phyloP scores from a whole-genome alignment of 2,113 vertebrate genomes.

The Myodes glareolus region DNA sequence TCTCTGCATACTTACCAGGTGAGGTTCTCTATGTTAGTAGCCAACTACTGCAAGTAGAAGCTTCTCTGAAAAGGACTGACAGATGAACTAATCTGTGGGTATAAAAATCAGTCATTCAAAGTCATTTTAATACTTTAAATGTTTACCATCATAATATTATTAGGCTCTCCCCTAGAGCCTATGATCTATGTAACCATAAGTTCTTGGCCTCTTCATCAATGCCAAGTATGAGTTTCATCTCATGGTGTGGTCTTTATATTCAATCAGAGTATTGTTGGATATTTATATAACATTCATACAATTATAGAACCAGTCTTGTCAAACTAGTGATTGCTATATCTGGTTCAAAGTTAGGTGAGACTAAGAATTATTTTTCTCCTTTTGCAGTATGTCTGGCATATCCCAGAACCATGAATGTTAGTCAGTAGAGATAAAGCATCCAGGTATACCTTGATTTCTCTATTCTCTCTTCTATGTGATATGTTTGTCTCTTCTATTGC shows the following conservation, averaged over 20 bases:
- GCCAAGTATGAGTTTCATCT: not conserved
- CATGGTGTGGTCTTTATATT: not conserved
- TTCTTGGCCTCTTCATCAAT: too few species aligned
- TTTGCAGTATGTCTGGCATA: not conserved
- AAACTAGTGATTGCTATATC: not conserved
- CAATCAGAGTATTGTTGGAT: not conserved
- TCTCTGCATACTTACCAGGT: too few species aligned
- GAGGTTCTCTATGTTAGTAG: too few species aligned
- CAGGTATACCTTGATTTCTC: not conserved
- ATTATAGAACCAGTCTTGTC: not conserved
- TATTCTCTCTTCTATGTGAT: not conserved
- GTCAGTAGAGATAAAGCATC: too few species aligned
- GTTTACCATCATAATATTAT: too few species aligned
- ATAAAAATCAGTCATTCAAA: too few species aligned
- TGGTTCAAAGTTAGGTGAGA: not conserved
- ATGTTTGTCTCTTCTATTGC: not conserved
- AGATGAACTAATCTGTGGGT: too few species aligned
- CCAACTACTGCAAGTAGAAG: too few species aligned
- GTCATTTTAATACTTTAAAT: too few species aligned
- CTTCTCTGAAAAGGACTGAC: too few species aligned
- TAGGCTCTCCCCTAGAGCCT: too few species aligned
- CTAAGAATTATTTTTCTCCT: not conserved
- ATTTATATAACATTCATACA: not conserved
- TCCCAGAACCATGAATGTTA: not conserved
- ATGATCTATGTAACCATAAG: too few species aligned